Evolutionary conservation across 2,113 vertebrate genomes (phyloP).

Genomic region (Sclerurus mexicanus): DNA sequence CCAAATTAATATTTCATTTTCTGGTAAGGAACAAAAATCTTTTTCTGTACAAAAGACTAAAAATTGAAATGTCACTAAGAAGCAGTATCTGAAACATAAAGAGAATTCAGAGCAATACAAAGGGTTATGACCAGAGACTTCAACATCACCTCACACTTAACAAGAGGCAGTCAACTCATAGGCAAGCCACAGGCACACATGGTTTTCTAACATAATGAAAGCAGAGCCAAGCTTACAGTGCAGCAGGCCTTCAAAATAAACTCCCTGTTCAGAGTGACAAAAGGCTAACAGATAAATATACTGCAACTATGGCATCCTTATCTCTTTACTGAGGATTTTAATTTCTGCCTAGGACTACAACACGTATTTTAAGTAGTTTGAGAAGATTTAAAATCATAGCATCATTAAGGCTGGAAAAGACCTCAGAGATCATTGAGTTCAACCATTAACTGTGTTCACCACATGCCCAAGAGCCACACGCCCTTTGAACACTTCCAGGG

Average conservation of each 20-base stretch:
- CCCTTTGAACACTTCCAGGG: background rate
- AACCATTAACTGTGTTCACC: background rate
- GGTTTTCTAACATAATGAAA: background rate
- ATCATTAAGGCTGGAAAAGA: background rate
- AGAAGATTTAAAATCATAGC: background rate
- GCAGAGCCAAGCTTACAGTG: accelerated
- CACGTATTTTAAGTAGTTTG: background rate
- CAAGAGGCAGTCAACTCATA: background rate
- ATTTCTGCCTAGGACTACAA: background rate
- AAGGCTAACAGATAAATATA: background rate
- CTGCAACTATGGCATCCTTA: background rate
- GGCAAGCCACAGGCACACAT: background rate
- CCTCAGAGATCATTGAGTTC: background rate
- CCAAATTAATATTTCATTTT: background rate
- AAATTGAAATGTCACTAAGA: background rate
- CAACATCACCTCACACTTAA: background rate
- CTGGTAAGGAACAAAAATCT: background rate
- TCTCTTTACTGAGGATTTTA: background rate
- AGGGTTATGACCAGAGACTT: background rate
- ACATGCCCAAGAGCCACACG: background rate
- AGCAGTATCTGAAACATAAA: background rate
- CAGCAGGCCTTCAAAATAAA: background rate
- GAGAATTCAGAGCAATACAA: background rate
- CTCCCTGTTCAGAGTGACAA: background rate
- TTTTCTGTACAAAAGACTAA: background rate